Evolutionary conservation across 2,797 vertebrate genomes (phyloP).

Genomic region (Anas acuta): DNA sequence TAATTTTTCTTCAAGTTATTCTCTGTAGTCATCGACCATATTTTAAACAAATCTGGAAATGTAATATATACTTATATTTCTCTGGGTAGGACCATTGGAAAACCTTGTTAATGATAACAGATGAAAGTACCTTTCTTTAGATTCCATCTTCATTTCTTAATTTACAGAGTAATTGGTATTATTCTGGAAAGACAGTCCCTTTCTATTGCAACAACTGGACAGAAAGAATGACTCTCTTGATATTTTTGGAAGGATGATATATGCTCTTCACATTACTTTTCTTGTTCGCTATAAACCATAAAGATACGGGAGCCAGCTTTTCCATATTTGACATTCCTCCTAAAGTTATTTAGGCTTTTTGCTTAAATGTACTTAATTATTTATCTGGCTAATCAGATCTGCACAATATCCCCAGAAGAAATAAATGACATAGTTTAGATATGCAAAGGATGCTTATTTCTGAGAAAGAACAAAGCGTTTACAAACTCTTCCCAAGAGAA

Average conservation of each 20-base stretch:
- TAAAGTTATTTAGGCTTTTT: constrained; percentile 9
- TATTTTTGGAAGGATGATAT: background rate
- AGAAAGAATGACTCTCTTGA: background rate
- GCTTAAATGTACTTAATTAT: constrained; percentile 41
- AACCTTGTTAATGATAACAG: background rate
- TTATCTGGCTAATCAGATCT: constrained; percentile 34
- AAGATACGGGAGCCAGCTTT: background rate
- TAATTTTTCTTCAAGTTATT: background rate
- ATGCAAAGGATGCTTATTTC: constrained; percentile 20
- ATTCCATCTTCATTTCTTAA: background rate
- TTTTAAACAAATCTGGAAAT: background rate
- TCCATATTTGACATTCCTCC: constrained; percentile 5
- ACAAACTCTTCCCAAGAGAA: constrained; percentile 24
- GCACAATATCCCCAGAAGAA: constrained; percentile 20
- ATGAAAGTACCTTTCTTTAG: background rate
- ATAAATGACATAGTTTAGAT: constrained; percentile 19
- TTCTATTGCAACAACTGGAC: background rate
- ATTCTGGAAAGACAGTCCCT: background rate
- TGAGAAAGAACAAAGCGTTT: constrained; percentile 51
- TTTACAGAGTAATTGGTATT: background rate
- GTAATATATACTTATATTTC: background rate
- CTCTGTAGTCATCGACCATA: background rate
- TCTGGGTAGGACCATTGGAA: background rate
- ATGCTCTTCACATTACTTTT: background rate
- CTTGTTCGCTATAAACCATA: background rate